These are phyloP conservation scores for Crepidodera aurea DNA, from an alignment of 2,888 invertebrate species.

Conservation along the genomic window DNA sequence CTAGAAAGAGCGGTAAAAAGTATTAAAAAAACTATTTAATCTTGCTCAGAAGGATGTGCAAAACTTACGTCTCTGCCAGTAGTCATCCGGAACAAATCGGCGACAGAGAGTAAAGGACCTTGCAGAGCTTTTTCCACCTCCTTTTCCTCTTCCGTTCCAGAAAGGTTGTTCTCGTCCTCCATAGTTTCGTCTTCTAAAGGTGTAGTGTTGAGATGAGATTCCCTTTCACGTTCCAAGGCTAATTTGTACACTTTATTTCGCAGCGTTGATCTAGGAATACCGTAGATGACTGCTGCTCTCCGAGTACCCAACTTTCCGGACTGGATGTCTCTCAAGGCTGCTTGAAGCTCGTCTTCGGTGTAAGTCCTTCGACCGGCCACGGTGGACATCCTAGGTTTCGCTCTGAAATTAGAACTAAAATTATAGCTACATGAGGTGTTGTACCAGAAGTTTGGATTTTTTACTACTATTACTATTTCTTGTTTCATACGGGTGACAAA, in stretches of 20 bases:
- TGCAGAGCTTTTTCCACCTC: constrained; percentile 68
- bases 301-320: constrained; percentile 92
- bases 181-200: constrained; percentile 61
- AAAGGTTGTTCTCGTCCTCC: constrained; percentile 68
- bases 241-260: constrained; percentile 94
- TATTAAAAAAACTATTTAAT: no score
- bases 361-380: constrained; percentile 80
- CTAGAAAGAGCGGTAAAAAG: no score
- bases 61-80: constrained; percentile 63
- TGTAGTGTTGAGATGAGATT: constrained; percentile 65
- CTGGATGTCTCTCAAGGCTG: constrained; percentile 93
- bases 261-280: constrained; percentile 92
- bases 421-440: constrained; percentile 53
- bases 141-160: constrained; percentile 69
- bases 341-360: constrained; percentile 94
- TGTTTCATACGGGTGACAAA: no score
- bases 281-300: constrained; percentile 93
- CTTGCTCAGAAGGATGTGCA: no score
- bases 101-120: constrained; percentile 66
- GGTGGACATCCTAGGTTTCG: constrained; percentile 73
- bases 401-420: constrained; percentile 67
- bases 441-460: constrained; percentile 12
- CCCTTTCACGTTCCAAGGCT: constrained; percentile 74
- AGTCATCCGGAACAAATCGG: constrained; percentile 66
- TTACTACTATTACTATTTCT: no score